phyloP scores from a whole-genome alignment of 2,888 invertebrate genomes.

The Creontiades dilutus region DNA sequence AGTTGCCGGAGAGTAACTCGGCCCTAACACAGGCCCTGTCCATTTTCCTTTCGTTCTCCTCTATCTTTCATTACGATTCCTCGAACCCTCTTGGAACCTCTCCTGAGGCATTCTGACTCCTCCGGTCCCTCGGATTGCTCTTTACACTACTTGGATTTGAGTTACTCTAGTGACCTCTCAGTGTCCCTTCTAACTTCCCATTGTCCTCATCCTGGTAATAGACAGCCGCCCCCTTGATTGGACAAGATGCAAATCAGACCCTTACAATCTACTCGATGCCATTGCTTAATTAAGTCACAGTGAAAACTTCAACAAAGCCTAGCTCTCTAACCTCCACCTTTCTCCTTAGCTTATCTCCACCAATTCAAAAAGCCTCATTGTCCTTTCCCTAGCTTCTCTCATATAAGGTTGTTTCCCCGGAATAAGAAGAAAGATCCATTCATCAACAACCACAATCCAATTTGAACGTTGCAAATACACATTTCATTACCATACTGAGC shows the following conservation, averaged over 20 bases:
- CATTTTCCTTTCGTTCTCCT: constrained; percentile 24
- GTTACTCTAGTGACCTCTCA: constrained; percentile 60
- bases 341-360: not conserved
- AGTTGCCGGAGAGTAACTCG: constrained; percentile 25
- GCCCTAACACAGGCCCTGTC: not conserved
- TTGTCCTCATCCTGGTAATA: constrained; percentile 55
- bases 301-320: constrained; percentile 65
- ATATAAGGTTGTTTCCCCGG: not conserved
- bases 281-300: constrained; percentile 64
- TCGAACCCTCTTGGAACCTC: not conserved
- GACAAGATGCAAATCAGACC: constrained; percentile 66
- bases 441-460: not conserved
- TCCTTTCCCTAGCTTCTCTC: not conserved
- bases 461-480: too few relatives aligned
- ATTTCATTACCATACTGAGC: too few relatives aligned
- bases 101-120: constrained; percentile 15
- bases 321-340: constrained; percentile 15
- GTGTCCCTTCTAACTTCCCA: constrained; percentile 54
- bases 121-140: constrained; percentile 29
- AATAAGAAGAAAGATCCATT: not conserved
- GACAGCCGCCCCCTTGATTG: constrained; percentile 58
- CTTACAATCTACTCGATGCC: constrained; percentile 53
- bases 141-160: constrained; percentile 60
- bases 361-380: constrained; percentile 16
- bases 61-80: constrained; percentile 60